Evolutionary conservation across 2,888 invertebrate genomes (phyloP).

Genomic region (Phymatocera aterrima): DNA sequence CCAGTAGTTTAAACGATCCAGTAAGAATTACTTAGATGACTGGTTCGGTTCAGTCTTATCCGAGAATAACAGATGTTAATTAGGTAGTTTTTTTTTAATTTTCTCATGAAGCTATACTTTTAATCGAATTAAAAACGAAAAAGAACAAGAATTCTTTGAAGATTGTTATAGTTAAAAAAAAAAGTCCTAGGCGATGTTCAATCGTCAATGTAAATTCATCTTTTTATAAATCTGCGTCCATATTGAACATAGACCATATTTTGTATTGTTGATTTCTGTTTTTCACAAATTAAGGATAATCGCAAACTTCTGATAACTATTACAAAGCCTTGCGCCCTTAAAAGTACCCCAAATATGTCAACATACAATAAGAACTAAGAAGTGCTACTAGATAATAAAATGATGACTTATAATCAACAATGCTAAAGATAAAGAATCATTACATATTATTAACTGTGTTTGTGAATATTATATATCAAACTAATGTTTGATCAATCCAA

Average conservation of each 20-base stretch:
- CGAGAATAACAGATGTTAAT: conserved; percentile 8
- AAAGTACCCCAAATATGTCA: conserved; percentile 6
- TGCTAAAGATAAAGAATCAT: conserved; percentile 13
- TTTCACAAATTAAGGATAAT: neutral
- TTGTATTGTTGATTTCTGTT: neutral
- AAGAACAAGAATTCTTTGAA: neutral
- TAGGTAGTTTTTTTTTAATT: no score
- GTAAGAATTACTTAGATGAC: conserved; percentile 34
- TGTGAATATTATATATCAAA: neutral
- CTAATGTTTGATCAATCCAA: neutral
- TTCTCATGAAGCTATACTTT: neutral
- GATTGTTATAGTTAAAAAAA: neutral
- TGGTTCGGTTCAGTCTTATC: conserved; percentile 38
- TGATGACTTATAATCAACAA: conserved; percentile 31
- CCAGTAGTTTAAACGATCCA: conserved; percentile 42
- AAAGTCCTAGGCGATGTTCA: neutral
- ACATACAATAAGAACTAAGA: conserved; percentile 13
- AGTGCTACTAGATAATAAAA: conserved; percentile 19
- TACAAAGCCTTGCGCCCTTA: conserved; percentile 23
- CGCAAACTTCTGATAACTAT: conserved; percentile 5
- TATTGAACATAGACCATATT: neutral
- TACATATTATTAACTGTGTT: conserved; percentile 14
- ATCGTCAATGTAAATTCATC: conserved; percentile 11
- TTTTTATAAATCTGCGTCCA: neutral
- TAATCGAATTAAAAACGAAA: neutral